phyloP scores from a whole-genome alignment of 2,797 vertebrate genomes.

The Tokudaia muenninki region DNA sequence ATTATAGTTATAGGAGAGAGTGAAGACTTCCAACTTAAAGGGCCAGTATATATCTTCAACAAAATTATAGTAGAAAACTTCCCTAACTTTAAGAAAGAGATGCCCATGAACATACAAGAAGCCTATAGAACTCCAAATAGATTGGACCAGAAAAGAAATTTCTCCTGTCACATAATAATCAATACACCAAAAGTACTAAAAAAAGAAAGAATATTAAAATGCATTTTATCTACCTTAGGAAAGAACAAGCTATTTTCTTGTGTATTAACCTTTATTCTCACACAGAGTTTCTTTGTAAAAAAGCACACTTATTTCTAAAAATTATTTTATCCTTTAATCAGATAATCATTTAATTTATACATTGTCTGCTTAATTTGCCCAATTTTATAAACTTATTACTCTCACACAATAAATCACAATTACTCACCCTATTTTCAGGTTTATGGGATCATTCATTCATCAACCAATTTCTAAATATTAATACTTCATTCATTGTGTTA shows the following conservation, averaged over 20 bases:
- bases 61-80: too few relatives aligned
- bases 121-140: too few relatives aligned
- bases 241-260: background rate
- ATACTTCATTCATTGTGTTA: conserved; percentile 8
- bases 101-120: too few relatives aligned
- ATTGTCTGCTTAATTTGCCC: conserved; percentile 10
- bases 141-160: too few relatives aligned
- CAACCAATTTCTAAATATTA: conserved; percentile 50
- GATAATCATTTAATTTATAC: conserved; percentile 25
- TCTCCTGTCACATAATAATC: too few relatives aligned
- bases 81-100: too few relatives aligned
- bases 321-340: conserved; percentile 10
- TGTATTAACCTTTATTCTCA: background rate
- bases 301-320: background rate
- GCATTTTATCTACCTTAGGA: background rate
- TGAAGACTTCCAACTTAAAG: too few relatives aligned
- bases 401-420: background rate
- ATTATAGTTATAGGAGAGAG: too few relatives aligned
- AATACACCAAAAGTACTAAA: too few relatives aligned
- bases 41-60: too few relatives aligned
- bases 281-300: background rate
- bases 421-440: conserved; percentile 29
- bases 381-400: background rate
- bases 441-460: conserved; percentile 48
- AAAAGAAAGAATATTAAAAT: background rate